phyloP scores from a whole-genome alignment of 1,140 invertebrate genomes.

The Ostrea edulis region DNA sequence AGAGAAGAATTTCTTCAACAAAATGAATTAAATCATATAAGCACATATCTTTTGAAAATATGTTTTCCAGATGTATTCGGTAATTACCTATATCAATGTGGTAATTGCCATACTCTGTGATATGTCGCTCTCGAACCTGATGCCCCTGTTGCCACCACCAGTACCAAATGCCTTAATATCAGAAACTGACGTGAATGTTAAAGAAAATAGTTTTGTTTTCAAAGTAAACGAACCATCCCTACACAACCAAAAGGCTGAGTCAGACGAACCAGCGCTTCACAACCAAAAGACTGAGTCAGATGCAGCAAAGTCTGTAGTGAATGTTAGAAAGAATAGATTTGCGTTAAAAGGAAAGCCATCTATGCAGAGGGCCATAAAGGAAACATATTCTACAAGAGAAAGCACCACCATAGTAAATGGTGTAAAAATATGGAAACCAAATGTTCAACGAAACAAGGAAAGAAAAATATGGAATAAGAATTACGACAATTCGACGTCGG shows the following conservation, averaged over 20 bases:
- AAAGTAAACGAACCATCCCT: too few relatives aligned
- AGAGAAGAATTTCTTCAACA: too few relatives aligned
- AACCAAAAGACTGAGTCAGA: background rate
- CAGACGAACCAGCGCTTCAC: too few relatives aligned
- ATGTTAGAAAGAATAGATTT: background rate
- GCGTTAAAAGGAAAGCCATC: too few relatives aligned
- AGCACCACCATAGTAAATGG: background rate
- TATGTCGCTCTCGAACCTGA: background rate
- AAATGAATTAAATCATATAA: background rate
- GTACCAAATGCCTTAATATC: background rate
- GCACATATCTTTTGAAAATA: background rate
- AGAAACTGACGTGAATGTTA: background rate
- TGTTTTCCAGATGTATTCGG: constrained; percentile 4
- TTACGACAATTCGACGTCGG: too few relatives aligned
- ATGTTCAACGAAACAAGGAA: background rate
- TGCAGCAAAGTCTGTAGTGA: background rate
- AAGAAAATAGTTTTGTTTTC: background rate
- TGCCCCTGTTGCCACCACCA: background rate
- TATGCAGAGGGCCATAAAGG: too few relatives aligned
- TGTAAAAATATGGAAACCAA: background rate
- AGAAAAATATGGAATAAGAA: too few relatives aligned
- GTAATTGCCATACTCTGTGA: background rate
- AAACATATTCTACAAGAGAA: too few relatives aligned
- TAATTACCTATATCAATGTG: background rate
- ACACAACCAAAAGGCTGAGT: too few relatives aligned